phyloP scores from a whole-genome alignment of 1,140 invertebrate species.

The Drosophila orosa region DNA sequence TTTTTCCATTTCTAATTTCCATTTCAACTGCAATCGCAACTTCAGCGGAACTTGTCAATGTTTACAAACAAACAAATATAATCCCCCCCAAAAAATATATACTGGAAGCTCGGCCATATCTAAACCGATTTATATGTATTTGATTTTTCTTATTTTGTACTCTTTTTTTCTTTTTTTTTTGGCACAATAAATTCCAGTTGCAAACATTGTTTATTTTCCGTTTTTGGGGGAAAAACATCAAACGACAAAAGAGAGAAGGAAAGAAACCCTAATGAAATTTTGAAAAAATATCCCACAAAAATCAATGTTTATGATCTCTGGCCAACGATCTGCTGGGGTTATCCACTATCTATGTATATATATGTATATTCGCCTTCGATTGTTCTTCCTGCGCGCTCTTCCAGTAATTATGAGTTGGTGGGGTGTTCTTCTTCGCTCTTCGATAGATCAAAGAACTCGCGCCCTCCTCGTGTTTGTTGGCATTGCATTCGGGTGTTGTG shows the following conservation, averaged over 20 bases:
- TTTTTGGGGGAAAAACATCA: constrained; percentile 70
- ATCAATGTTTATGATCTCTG: constrained; percentile 62
- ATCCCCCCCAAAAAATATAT: constrained; percentile 47
- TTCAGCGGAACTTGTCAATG: constrained; percentile 77
- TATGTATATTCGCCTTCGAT: constrained; percentile 31
- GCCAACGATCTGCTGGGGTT: constrained; percentile 60
- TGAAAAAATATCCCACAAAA: constrained; percentile 60
- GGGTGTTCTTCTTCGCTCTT: constrained; percentile 43
- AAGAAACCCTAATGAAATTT: constrained; percentile 26
- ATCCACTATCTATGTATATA: constrained; percentile 35
- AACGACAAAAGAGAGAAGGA: constrained; percentile 63
- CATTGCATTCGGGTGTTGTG: constrained; percentile 70
- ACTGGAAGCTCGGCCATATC: constrained; percentile 19
- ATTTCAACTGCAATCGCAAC: constrained; percentile 49
- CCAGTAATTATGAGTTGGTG: constrained; percentile 66
- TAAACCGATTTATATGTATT: constrained; percentile 55
- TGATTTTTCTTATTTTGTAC: constrained; percentile 39
- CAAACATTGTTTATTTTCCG: constrained; percentile 75
- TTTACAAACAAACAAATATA: constrained; percentile 73
- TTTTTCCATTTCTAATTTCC: constrained; percentile 45
- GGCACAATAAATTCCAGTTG: constrained; percentile 68
- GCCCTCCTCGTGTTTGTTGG: constrained; percentile 70
- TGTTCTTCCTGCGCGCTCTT: constrained; percentile 52
- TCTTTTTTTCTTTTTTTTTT: constrained; percentile 35
- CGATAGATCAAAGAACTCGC: constrained; percentile 73